Percentiles rank a stretch among this genome's conserved stretches.
phyloP scores from a whole-genome alignment of 2,113 vertebrate genomes.

The Microtus ochrogaster region DNA sequence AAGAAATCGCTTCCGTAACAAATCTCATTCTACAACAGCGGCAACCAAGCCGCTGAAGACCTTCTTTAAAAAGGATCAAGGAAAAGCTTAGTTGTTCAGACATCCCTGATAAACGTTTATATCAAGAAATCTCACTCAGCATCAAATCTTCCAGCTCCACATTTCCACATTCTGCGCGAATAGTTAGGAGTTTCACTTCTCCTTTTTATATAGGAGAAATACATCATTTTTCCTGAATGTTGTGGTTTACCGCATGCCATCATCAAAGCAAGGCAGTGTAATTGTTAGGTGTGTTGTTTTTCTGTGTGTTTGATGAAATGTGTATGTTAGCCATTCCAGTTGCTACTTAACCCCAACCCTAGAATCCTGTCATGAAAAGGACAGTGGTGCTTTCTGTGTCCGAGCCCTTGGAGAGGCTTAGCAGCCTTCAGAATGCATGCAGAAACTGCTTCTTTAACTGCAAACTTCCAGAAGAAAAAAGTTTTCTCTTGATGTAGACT shows the following conservation, averaged over 20 bases:
- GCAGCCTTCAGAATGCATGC: neutral
- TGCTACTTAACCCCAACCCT: neutral
- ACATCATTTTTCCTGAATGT: neutral
- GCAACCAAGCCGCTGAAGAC: neutral
- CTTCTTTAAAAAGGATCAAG: neutral
- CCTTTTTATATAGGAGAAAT: slow-evolving; percentile 10
- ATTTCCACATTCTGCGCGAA: neutral
- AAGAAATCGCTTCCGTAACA: neutral
- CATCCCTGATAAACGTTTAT: neutral
- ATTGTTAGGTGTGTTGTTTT: neutral
- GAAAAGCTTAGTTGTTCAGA: neutral
- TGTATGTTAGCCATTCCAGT: neutral
- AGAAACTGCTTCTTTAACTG: neutral
- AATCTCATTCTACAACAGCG: neutral
- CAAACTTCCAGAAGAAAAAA: neutral
- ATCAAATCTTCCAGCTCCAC: neutral
- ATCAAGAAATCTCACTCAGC: neutral
- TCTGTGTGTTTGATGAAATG: neutral
- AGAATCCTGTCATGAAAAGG: neutral
- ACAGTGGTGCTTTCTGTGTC: neutral
- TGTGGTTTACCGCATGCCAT: neutral
- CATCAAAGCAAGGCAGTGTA: neutral
- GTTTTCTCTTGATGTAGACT: neutral
- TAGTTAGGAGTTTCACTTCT: neutral
- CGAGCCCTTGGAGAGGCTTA: neutral